A percentile compares a stretch with the other conserved stretches of the same genome.
Evolutionary conservation across 1,140 invertebrate genomes (phyloP).

Genomic region (Chlorops oryzae): DNA sequence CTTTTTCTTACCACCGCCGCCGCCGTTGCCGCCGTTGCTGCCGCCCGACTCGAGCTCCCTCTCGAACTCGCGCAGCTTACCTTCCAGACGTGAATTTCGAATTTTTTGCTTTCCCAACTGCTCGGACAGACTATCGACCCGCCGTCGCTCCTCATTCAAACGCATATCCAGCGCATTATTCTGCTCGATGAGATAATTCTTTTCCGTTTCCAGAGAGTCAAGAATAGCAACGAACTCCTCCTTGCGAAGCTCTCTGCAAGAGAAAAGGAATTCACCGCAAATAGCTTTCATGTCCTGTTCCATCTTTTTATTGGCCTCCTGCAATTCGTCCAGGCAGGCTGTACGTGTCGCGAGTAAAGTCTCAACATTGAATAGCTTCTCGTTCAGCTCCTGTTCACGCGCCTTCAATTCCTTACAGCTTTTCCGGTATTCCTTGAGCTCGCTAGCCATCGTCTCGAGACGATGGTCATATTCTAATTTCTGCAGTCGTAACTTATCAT

Average conservation of each 20-base stretch:
- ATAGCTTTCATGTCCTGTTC: slow-evolving; percentile 38
- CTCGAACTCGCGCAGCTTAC: slow-evolving; percentile 31
- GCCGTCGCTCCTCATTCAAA: slow-evolving; percentile 50
- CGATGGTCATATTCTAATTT: slow-evolving; percentile 32
- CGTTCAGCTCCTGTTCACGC: slow-evolving; percentile 28
- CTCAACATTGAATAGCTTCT: slow-evolving; percentile 31
- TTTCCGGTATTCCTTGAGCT: slow-evolving; percentile 43
- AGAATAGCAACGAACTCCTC: slow-evolving; percentile 44
- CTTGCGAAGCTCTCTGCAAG: slow-evolving; percentile 42
- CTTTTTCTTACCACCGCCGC: slow-evolving; percentile 30
- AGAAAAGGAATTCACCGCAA: slow-evolving; percentile 40
- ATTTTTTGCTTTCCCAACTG: slow-evolving; percentile 29
- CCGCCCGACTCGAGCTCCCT: slow-evolving; percentile 42
- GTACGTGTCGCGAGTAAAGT: slow-evolving; percentile 23
- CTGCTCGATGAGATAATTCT: slow-evolving; percentile 51
- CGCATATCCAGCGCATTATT: slow-evolving; percentile 50
- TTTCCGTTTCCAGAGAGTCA: slow-evolving; percentile 53
- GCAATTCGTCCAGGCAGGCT: slow-evolving; percentile 13
- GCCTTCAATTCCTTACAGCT: slow-evolving; percentile 22
- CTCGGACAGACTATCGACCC: slow-evolving; percentile 22
- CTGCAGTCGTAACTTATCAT: slow-evolving; percentile 32
- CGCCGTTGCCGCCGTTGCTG: no score
- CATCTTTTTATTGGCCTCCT: slow-evolving; percentile 27
- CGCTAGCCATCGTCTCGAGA: slow-evolving; percentile 52
- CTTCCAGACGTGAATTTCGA: slow-evolving; percentile 34